Percentiles rank a stretch among this genome's conserved stretches.
phyloP scores from a whole-genome alignment of 2,888 invertebrate species.

The Harpalus rufipes region DNA sequence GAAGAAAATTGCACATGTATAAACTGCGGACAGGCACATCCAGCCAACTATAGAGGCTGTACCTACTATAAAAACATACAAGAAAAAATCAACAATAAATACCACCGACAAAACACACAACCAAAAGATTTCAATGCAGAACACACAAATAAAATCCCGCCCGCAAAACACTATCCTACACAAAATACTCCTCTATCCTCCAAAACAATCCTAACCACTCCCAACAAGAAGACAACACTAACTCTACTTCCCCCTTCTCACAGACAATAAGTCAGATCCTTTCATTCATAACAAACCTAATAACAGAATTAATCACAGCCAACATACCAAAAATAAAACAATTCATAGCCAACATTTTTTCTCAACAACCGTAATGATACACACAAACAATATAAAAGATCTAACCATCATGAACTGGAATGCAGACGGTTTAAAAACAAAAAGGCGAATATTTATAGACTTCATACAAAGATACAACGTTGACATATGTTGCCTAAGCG shows the following conservation, averaged over 20 bases:
- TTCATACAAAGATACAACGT: constrained; percentile 39
- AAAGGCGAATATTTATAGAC: constrained; percentile 19
- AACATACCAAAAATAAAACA: too few relatives aligned
- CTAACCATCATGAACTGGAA: too few relatives aligned
- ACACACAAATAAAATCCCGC: background rate
- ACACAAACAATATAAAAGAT: too few relatives aligned
- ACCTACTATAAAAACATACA: too few relatives aligned
- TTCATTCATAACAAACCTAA: too few relatives aligned
- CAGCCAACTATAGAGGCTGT: constrained; percentile 22
- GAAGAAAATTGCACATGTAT: background rate
- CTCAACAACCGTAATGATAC: too few relatives aligned
- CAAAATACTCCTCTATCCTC: background rate
- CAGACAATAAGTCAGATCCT: too few relatives aligned
- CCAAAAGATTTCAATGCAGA: background rate
- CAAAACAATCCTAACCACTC: background rate
- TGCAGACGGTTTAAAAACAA: background rate
- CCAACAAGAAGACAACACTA: background rate
- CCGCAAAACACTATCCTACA: too few relatives aligned
- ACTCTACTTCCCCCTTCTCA: too few relatives aligned
- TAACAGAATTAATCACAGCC: too few relatives aligned
- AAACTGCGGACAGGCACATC: background rate
- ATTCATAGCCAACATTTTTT: too few relatives aligned
- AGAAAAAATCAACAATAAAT: background rate
- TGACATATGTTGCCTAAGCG: constrained; percentile 21
- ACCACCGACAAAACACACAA: background rate